phyloP scores from a whole-genome alignment of 2,797 vertebrate species.

The Xyrichtys novacula region DNA sequence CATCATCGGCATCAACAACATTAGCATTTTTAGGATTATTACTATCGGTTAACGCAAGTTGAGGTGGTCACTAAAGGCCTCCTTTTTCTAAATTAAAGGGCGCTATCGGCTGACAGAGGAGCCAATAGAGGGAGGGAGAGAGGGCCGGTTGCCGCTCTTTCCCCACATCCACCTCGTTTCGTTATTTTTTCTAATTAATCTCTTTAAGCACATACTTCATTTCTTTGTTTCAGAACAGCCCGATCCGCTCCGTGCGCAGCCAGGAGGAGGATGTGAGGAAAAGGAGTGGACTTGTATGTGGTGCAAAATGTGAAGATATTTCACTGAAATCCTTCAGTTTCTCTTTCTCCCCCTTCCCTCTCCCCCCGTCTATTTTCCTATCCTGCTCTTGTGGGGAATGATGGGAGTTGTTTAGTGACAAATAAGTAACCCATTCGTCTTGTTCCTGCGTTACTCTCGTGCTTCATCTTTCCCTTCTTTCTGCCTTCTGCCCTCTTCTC shows the following conservation, averaged over 20 bases:
- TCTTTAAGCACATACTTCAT: slow-evolving; percentile 22
- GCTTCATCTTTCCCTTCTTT: slow-evolving; percentile 32
- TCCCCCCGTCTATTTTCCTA: slow-evolving; percentile 30
- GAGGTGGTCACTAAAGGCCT: slow-evolving; percentile 56
- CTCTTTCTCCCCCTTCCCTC: slow-evolving; percentile 30
- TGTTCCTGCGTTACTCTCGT: slow-evolving; percentile 46
- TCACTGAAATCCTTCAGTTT: slow-evolving; percentile 16
- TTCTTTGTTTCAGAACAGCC: slow-evolving; percentile 2
- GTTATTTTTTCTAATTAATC: slow-evolving; percentile 26
- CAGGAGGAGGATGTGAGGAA: slow-evolving; percentile 30
- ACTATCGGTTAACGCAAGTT: slow-evolving; percentile 73
- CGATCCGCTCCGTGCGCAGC: slow-evolving; percentile 13
- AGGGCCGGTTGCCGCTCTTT: slow-evolving; percentile 24
- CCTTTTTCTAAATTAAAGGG: slow-evolving; percentile 74
- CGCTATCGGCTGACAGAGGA: slow-evolving; percentile 63
- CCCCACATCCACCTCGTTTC: slow-evolving; percentile 18
- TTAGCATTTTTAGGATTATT: slow-evolving; percentile 70
- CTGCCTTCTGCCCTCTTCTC: background rate
- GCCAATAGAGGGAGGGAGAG: slow-evolving; percentile 63
- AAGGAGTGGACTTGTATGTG: slow-evolving; percentile 31
- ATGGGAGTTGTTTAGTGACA: slow-evolving; percentile 68
- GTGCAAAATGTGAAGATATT: slow-evolving; percentile 34
- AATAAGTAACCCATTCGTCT: slow-evolving; percentile 71
- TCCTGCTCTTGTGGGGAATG: slow-evolving; percentile 63
- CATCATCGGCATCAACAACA: slow-evolving; percentile 63